Percentiles rank a stretch among this genome's conserved stretches.
These are phyloP conservation scores for Aviceda subcristata DNA, from an alignment of 2,113 vertebrate genomes.

Conservation along the genomic window DNA sequence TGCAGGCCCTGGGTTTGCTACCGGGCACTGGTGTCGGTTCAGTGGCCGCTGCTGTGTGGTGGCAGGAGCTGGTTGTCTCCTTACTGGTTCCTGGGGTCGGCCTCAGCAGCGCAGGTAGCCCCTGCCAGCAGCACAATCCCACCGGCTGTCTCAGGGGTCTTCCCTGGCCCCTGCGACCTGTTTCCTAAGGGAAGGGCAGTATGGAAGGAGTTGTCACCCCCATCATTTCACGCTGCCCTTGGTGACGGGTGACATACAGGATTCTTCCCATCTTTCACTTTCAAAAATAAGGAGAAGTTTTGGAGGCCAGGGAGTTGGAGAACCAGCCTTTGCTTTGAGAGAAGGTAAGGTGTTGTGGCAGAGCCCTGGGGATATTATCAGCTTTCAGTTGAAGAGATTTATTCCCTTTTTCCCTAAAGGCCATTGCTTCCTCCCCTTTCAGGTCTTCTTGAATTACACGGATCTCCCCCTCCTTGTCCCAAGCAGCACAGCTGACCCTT, in stretches of 20 bases:
- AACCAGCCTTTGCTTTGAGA: not conserved
- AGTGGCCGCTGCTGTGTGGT: not conserved
- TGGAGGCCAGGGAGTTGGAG: not conserved
- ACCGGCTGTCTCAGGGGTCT: accelerated
- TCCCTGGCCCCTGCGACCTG: not conserved
- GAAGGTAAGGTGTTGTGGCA: not conserved
- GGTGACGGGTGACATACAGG: accelerated
- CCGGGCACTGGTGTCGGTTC: not conserved
- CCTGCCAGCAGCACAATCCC: not conserved
- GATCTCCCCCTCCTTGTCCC: not conserved
- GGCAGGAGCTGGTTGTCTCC: not conserved
- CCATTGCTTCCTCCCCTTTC: not conserved
- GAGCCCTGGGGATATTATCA: not conserved
- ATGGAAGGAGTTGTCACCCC: not conserved
- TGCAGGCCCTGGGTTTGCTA: not conserved
- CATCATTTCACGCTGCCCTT: not conserved
- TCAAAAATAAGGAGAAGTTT: not conserved
- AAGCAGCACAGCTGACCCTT: not conserved
- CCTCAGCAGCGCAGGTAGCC: not conserved
- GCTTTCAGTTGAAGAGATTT: not conserved
- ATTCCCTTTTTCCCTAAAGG: not conserved
- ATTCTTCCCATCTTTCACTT: not conserved
- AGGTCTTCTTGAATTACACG: not conserved
- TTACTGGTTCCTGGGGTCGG: not conserved
- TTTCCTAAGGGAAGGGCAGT: not conserved